Evolutionary conservation across 2,888 invertebrate genomes (phyloP).

Genomic region (Nezara viridula): DNA sequence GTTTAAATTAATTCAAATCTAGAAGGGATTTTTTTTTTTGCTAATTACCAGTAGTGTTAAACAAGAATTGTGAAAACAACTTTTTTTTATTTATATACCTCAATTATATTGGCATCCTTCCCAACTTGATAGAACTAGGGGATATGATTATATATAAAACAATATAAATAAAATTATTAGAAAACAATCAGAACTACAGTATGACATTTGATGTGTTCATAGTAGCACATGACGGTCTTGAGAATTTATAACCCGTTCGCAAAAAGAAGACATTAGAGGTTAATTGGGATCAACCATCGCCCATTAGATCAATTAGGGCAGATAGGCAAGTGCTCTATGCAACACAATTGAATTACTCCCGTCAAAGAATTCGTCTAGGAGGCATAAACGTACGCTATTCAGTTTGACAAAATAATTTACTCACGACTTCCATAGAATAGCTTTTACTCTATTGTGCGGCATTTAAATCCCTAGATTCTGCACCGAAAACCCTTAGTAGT

Average conservation of each 20-base stretch:
- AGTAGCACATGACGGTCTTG: background rate
- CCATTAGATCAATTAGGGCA: constrained; percentile 12
- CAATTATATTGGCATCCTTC: too few relatives aligned
- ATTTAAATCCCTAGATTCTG: background rate
- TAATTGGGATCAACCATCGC: background rate
- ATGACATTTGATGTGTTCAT: background rate
- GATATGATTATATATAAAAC: background rate
- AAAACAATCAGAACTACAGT: background rate
- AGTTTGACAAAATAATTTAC: background rate
- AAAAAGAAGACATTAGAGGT: background rate
- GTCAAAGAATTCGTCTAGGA: constrained; percentile 2
- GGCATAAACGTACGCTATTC: background rate
- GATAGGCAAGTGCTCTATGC: constrained; percentile 16
- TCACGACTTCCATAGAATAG: background rate
- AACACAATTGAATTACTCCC: constrained; percentile 26
- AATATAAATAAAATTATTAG: background rate
- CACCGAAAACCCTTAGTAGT: background rate
- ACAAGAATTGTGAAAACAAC: too few relatives aligned
- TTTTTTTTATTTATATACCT: too few relatives aligned
- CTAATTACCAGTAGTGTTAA: too few relatives aligned
- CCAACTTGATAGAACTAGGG: too few relatives aligned
- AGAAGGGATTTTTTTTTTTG: too few relatives aligned
- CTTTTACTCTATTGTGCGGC: background rate
- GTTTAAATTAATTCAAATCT: too few relatives aligned
- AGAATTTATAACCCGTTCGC: background rate